Conservation (phyloP, 1,140 invertebrate genomes). For the Asbolus verrucosus region DNA sequence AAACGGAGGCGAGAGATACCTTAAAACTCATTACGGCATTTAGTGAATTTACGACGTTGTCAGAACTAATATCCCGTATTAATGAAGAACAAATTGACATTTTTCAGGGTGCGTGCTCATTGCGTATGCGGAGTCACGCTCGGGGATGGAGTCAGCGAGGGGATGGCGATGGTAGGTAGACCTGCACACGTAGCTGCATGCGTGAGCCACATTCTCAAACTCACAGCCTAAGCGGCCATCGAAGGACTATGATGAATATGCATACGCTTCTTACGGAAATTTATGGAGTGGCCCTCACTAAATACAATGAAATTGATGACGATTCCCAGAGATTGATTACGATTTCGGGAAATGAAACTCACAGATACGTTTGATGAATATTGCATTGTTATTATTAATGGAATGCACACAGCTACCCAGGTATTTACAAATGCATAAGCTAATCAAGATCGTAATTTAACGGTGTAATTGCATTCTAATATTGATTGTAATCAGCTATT, state of each 20-base stretch:
- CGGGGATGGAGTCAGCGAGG: slow-evolving; percentile 38
- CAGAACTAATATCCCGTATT: slow-evolving; percentile 55
- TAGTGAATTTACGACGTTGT: slow-evolving; percentile 50
- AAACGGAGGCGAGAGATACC: slow-evolving; percentile 17
- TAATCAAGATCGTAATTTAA: slow-evolving; percentile 42
- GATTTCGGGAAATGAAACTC: slow-evolving; percentile 3
- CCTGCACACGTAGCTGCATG: slow-evolving; percentile 51
- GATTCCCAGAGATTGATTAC: slow-evolving; percentile 30
- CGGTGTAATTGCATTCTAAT: slow-evolving; percentile 28
- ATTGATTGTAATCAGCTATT: slow-evolving; percentile 36
- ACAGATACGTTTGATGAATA: neutral
- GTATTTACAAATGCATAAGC: slow-evolving; percentile 43
- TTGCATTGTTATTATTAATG: slow-evolving; percentile 1
- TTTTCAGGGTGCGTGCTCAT: slow-evolving; percentile 57
- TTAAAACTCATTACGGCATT: slow-evolving; percentile 41
- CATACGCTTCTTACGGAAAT: slow-evolving; percentile 34
- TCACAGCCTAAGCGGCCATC: slow-evolving; percentile 42
- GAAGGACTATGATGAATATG: slow-evolving; percentile 39
- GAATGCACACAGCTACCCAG: neutral
- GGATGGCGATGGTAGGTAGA: slow-evolving; percentile 33
- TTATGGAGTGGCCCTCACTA: slow-evolving; percentile 4
- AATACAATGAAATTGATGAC: slow-evolving; percentile 3
- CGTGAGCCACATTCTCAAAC: slow-evolving; percentile 54
- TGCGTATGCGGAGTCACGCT: slow-evolving; percentile 56
- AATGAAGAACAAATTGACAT: slow-evolving; percentile 58